Percentiles rank a stretch among this genome's conserved stretches.
Conservation (phyloP, 2,888 invertebrate species). For the Itoplectis maculator region DNA sequence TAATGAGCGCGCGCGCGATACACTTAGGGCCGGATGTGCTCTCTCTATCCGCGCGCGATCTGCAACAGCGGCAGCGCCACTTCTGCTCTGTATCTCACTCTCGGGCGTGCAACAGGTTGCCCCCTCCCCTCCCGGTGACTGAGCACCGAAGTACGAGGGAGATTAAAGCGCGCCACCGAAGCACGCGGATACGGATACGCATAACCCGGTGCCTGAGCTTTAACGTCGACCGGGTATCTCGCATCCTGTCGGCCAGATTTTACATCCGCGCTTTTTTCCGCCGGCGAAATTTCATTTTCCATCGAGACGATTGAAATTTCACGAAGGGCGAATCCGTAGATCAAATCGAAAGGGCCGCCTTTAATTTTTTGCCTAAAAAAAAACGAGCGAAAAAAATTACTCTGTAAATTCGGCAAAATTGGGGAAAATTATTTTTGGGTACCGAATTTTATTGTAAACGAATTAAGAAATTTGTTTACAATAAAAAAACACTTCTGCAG, state of each 20-base stretch:
- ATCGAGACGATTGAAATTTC: constrained; percentile 9
- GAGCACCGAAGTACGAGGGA: constrained; percentile 28
- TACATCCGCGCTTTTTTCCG: constrained; percentile 11
- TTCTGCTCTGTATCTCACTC: constrained; percentile 22
- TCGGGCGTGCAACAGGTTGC: constrained; percentile 54
- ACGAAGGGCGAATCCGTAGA: not conserved
- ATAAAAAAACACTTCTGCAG: too few relatives aligned
- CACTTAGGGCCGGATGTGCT: constrained; percentile 50
- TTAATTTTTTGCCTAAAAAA: too few relatives aligned
- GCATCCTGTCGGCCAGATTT: constrained; percentile 10
- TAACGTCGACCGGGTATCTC: not conserved
- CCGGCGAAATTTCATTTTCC: not conserved
- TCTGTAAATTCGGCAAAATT: too few relatives aligned
- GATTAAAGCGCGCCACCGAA: constrained; percentile 39
- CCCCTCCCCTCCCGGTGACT: too few relatives aligned
- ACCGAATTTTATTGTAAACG: too few relatives aligned
- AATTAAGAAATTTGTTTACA: too few relatives aligned
- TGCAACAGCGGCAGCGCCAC: not conserved
- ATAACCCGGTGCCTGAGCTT: constrained; percentile 18
- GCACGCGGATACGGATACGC: constrained; percentile 3
- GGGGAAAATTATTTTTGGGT: too few relatives aligned
- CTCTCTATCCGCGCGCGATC: constrained; percentile 41
- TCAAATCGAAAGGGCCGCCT: not conserved
- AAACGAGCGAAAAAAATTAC: too few relatives aligned
- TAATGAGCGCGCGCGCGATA: constrained; percentile 22